Base-by-base conservation (phyloP, 2,113 vertebrate genomes). In the Pseudorhombus dupliciocellatus region DNA sequence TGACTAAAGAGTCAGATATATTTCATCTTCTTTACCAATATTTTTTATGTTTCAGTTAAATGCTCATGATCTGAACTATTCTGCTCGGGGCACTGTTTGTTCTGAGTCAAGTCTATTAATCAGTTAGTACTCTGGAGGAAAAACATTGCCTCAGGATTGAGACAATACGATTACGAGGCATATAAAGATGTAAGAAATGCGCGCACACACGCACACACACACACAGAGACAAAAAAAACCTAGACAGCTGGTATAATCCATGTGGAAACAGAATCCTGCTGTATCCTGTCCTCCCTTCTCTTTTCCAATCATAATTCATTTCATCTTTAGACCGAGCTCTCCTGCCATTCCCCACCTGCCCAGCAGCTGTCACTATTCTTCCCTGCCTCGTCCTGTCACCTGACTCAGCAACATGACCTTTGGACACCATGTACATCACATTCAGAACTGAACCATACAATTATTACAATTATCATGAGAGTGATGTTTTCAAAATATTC, bases 81-180 rank as follows among this genome's bases (percentile, higher is more conserved):
- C 15, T 31, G 58, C 82, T 62, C 0, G 1, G 12, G 74, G 56
- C 70, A 8, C 31, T 75, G 53, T 83, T 72, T 67, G 10, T 73
- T 18, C 78, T 16, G 5, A 53, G 24, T 37, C 40, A 58, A 66
- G 31, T 52, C 52, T 67, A 30, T 75, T 57, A 56, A 73, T 73
- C 56, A 65, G 44, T 76, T 51, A 57, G 12, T 40, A 8, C 72
- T 72, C 28, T 25, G 9, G 37, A 83, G 77, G 72, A 63, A 58
- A 77, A 73, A 24, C 2, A 24, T 37, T 30, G 51, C 70, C 37
- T 40, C 34, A 61, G 65, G 57, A 6, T 28, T 15, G 7, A 44
- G 48, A 55, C 56, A 34, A 12, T 37, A 37, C 2, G 34, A 37
- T 37, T 37, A 37, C 3, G 11, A 37, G 40, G 40, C 40, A 44